Base-by-base conservation (phyloP, 2,113 vertebrate species). In the Columba livia region DNA sequence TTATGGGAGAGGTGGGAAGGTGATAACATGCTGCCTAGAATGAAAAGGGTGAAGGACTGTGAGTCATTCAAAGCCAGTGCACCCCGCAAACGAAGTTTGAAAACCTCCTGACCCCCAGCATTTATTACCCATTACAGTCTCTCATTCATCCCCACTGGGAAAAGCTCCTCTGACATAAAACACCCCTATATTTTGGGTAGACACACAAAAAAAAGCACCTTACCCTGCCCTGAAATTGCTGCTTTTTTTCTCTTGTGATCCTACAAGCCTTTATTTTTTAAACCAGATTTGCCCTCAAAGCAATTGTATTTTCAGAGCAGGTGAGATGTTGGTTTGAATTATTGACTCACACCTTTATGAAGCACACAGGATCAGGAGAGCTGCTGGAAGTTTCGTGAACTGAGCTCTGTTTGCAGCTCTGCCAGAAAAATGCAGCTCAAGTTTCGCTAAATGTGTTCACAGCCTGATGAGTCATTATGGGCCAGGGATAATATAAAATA, bases 381-480 rank as follows among this genome's bases (percentile, higher is more conserved):
- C 96, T 93, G 97, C 95, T 97, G 95, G 97, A 97, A 96, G 96
- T 96, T 96, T 95, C 7, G 9, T 90, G 92, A 98, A 93, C 96
- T 93, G 96, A 97, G 96, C 95, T 97, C 96, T 96, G 73, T 95
- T 97, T 97, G 92, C 94, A 97, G 81, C 79, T 87, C 81, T 24
- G 25, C 96, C 96, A 97, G 93, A 81, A 96, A 94, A 96, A 96
- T 61, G 85, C 91, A 96, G 96, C 93, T 96, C 90, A 91, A 89
- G 83, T 85, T 96, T 97, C 51, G 3, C 96, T 97, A 79, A 89
- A 79, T 79, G 91, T 97, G 93, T 97, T 98, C 58, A 94, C 97
- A 97, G 93, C 77, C 96, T 95, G 97, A 86, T 97, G 95, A 98
- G 91, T 97, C 97, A 97, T 96, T 97, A 94, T 87, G 88, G 96